These are phyloP conservation scores for Bufo bufo DNA, from an alignment of 2,113 vertebrate species.

Conservation along the genomic window DNA sequence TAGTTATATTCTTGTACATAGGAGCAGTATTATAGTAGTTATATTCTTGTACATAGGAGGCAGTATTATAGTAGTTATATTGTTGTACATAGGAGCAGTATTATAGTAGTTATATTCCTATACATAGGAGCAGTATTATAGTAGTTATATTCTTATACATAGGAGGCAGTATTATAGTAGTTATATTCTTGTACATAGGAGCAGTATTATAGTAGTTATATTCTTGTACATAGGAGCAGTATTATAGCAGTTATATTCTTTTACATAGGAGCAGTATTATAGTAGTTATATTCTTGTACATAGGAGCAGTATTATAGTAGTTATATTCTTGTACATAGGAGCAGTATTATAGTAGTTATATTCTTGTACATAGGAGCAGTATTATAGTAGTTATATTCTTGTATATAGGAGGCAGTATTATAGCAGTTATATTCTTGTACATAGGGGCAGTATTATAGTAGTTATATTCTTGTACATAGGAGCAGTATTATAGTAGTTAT, in stretches of 20 bases:
- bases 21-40: conserved; percentile 3
- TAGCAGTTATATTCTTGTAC: conserved; percentile 4
- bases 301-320: neutral
- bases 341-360: conserved; percentile 16
- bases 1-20: no score
- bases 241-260: no score
- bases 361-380: neutral
- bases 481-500: neutral
- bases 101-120: conserved; percentile 13
- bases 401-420: neutral
- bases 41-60: neutral
- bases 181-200: neutral
- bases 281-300: conserved; percentile 8
- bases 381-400: conserved; percentile 10
- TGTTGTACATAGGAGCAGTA: neutral
- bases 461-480: conserved; percentile 9
- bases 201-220: conserved; percentile 9
- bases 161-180: neutral
- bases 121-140: neutral
- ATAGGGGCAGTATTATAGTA: conserved; percentile 1
- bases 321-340: conserved; percentile 7
- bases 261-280: neutral
- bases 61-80: conserved; percentile 7
- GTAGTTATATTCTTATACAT: conserved; percentile 7
- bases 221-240: neutral